These are phyloP conservation scores for Pseudomyrmex flavicornis DNA, from an alignment of 1,140 invertebrate species.

Conservation along the genomic window DNA sequence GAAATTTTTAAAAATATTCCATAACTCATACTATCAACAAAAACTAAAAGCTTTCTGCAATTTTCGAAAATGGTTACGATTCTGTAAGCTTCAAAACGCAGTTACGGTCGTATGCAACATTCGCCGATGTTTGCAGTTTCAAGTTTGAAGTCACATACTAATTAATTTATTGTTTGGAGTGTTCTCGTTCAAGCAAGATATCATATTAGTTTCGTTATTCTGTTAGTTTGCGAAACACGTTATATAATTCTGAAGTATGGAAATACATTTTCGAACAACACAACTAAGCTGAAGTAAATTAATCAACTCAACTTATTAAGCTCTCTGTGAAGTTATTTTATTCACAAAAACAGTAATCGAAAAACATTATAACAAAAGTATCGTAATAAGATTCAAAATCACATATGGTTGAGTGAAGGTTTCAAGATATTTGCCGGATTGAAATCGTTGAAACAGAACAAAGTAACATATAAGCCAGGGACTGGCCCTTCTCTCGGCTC, in stretches of 20 bases:
- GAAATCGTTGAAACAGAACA: not conserved
- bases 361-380: not conserved
- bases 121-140: conserved; percentile 14
- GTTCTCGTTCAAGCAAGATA: conserved; percentile 55
- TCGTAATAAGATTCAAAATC: not conserved
- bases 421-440: conserved; percentile 2
- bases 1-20: conserved; percentile 12
- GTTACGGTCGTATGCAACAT: conserved; percentile 45
- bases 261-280: conserved; percentile 55
- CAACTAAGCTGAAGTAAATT: no score
- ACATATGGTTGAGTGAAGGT: not conserved
- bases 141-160: conserved; percentile 46
- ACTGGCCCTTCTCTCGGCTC: not conserved
- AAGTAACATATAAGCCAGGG: conserved; percentile 3
- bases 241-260: no score
- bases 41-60: conserved; percentile 68
- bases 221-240: not conserved
- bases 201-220: not conserved
- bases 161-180: conserved; percentile 66
- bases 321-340: no score
- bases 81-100: conserved; percentile 48
- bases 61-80: conserved; percentile 64
- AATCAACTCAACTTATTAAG: no score
- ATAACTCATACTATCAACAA: conserved; percentile 34
- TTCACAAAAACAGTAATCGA: not conserved